Conservation (phyloP, 1,140 invertebrate genomes). For the Lepidurus arcticus region DNA sequence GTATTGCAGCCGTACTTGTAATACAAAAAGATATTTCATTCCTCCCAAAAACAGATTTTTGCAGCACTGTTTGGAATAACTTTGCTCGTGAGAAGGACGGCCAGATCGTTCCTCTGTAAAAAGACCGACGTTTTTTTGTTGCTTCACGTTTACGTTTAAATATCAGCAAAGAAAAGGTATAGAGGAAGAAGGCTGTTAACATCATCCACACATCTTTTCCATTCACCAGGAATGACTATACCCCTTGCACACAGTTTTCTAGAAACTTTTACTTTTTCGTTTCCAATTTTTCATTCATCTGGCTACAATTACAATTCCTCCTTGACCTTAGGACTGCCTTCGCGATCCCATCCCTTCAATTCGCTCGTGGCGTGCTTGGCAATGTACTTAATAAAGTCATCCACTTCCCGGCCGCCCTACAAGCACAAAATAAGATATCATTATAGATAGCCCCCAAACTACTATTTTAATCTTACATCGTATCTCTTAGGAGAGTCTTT, state of each 20-base stretch:
- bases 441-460: slow-evolving; percentile 29
- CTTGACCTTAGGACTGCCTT: slow-evolving; percentile 67
- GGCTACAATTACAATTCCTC: slow-evolving; percentile 53
- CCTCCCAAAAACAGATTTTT: not conserved
- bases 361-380: slow-evolving; percentile 84
- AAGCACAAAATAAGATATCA: slow-evolving; percentile 39
- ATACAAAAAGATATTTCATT: not conserved
- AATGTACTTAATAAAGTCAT: slow-evolving; percentile 96
- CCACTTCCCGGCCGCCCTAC: slow-evolving; percentile 81
- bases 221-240: slow-evolving; percentile 3
- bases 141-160: not conserved
- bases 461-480: slow-evolving; percentile 54
- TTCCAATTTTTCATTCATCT: not conserved
- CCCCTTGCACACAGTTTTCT: not conserved
- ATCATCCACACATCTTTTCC: not conserved
- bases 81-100: not conserved
- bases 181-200: not conserved
- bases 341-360: slow-evolving; percentile 80
- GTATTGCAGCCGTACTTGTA: not conserved
- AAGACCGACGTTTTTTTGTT: not conserved
- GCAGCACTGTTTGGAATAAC: slow-evolving; percentile 5
- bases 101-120: not conserved
- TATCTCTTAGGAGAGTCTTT: slow-evolving; percentile 82
- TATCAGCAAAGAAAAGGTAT: not conserved
- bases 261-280: slow-evolving; percentile 19